Percentiles rank a stretch among this genome's conserved stretches.
Conservation (phyloP, 2,113 vertebrate genomes). For the Thomomys bottae region DNA sequence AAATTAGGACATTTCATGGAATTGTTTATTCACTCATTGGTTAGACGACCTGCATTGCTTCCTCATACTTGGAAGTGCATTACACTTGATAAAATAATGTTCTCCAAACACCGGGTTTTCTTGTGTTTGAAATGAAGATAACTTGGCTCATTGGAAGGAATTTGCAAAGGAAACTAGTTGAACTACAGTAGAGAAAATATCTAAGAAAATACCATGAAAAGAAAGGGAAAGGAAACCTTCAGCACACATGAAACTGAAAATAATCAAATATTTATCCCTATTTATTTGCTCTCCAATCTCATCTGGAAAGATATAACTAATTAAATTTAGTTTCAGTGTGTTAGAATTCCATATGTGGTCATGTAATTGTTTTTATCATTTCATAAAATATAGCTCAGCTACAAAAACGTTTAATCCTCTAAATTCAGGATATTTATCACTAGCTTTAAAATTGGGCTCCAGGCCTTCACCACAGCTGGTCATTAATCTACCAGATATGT, state of each 20-base stretch:
- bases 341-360: constrained; percentile 41
- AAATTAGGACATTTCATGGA: constrained; percentile 50
- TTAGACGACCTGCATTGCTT: constrained; percentile 35
- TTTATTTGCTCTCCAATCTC: constrained; percentile 48
- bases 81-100: constrained; percentile 66
- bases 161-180: constrained; percentile 34
- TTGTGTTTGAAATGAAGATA: constrained; percentile 59
- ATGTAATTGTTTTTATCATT: constrained; percentile 73
- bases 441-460: constrained; percentile 69
- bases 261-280: neutral
- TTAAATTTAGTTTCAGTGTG: constrained; percentile 66
- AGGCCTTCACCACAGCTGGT: constrained; percentile 57
- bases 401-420: constrained; percentile 75
- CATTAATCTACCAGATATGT: constrained; percentile 75
- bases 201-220: constrained; percentile 14
- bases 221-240: neutral
- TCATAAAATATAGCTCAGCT: constrained; percentile 68
- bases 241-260: constrained; percentile 30
- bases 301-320: constrained; percentile 59
- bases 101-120: constrained; percentile 44
- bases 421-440: constrained; percentile 74
- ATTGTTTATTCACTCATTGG: constrained; percentile 55
- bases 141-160: constrained; percentile 55
- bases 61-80: constrained; percentile 34
- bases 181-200: constrained; percentile 22